Evolutionary conservation across 2,888 invertebrate genomes (phyloP), one percentile per base, ranked within the genome.

Genomic region (Lepidochitona cinerea): DNA sequence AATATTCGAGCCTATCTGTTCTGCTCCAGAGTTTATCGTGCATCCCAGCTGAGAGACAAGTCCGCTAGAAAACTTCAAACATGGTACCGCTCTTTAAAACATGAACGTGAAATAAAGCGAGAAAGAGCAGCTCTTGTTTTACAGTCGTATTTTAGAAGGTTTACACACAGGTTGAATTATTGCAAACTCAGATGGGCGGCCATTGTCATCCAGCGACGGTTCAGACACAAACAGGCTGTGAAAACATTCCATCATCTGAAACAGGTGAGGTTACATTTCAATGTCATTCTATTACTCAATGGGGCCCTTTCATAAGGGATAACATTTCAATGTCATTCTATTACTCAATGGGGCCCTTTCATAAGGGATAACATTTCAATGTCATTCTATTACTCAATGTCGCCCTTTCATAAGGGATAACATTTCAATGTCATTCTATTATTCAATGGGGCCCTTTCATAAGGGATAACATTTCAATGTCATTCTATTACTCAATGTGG

Each of bases 111-210:
- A 1, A 12, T 37, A 23, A 53, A 49, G 53, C 41, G 69, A 67
- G 32, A 53, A 6, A 36, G 52, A 1, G 78, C 82, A 26, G 80
- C 80, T 4, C 37, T 72, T 18, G 53, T 33, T 32, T 77, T 85
- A 12, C 85, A 84, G 70, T 52, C 79, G 9, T 3, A 7, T 7
- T 75, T 71, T 49, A 23, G 59, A 29, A 32, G 59, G 29, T 59
- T 1, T 3, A 4, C 12, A n/a, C 35, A 67, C 14, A 18, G 35
- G 14, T n/a, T 35, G 32, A 33, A 69, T 12, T 77, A 53, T 52
- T 54, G 69, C 5, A 7, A 41, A 0, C 32, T 71, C 35, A 68
- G 54, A 37, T 26, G 36, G 12, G 76, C 83, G 33, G 75, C 77
- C 9, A 52, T 75, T 9, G 29, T 67, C 32, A 65, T 78, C 37